A percentile compares a stretch with the other conserved stretches of the same genome.
Conservation (phyloP, 2,797 vertebrate genomes). For the Ibycter americanus region DNA sequence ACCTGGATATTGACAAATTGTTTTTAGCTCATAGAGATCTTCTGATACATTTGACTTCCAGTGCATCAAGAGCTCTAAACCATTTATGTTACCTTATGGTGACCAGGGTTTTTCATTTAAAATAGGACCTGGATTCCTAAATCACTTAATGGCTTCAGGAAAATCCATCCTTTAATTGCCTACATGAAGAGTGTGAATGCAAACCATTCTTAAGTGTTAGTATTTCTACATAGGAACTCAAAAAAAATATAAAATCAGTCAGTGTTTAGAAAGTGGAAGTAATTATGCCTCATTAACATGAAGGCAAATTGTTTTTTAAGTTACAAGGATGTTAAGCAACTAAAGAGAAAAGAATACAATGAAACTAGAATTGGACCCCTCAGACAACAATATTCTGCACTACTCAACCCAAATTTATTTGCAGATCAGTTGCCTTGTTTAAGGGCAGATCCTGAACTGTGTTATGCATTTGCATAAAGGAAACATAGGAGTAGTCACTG, state of each 20-base stretch:
- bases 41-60: not conserved
- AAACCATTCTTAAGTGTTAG: not conserved
- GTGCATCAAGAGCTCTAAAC: not conserved
- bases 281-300: not conserved
- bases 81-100: not conserved
- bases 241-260: not conserved
- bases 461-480: not conserved
- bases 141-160: not conserved
- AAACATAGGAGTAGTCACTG: not conserved
- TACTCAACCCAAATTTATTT: not conserved
- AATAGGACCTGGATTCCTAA: not conserved
- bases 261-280: not conserved
- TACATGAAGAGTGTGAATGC: not conserved
- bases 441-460: not conserved
- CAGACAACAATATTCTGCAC: not conserved
- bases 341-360: not conserved
- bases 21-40: not conserved
- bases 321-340: not conserved
- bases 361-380: not conserved
- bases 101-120: not conserved
- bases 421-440: not conserved
- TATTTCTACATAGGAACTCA: not conserved
- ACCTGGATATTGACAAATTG: not conserved
- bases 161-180: not conserved
- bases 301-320: not conserved